Conservation (phyloP, 2,888 invertebrate genomes). For the Argyra leucocephala region DNA sequence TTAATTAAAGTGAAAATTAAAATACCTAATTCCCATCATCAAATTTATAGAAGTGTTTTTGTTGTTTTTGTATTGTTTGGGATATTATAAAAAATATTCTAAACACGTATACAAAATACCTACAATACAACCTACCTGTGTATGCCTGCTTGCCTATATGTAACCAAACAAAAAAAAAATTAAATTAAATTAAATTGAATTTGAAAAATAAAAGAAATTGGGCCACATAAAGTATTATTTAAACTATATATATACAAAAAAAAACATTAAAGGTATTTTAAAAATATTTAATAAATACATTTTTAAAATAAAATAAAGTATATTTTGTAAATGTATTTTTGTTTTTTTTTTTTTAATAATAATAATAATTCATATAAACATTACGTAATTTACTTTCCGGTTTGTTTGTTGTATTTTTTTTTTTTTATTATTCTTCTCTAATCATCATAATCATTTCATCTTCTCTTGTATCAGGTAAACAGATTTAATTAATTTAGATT, state of each 20-base stretch:
- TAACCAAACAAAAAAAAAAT: neutral
- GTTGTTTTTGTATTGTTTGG: too few relatives aligned
- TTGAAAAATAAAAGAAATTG: neutral
- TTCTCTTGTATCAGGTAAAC: too few relatives aligned
- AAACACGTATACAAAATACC: constrained; percentile 3
- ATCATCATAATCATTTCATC: too few relatives aligned
- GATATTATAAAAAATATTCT: too few relatives aligned
- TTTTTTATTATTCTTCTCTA: too few relatives aligned
- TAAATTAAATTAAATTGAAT: neutral
- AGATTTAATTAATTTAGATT: too few relatives aligned
- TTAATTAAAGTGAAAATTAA: too few relatives aligned
- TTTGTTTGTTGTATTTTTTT: neutral
- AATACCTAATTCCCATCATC: too few relatives aligned
- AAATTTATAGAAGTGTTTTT: too few relatives aligned
- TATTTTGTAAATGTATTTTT: too few relatives aligned
- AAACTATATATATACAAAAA: neutral
- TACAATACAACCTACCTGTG: neutral
- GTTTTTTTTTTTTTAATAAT: neutral
- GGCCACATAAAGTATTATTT: neutral
- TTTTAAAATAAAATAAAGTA: neutral
- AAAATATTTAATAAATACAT: neutral
- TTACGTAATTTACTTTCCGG: neutral
- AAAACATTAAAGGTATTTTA: neutral
- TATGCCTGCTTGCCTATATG: constrained; percentile 3
- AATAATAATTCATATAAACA: neutral